Percentiles rank a stretch among this genome's conserved stretches.
Conservation (phyloP, 2,113 vertebrate genomes). For the Muscicapa adusta region DNA sequence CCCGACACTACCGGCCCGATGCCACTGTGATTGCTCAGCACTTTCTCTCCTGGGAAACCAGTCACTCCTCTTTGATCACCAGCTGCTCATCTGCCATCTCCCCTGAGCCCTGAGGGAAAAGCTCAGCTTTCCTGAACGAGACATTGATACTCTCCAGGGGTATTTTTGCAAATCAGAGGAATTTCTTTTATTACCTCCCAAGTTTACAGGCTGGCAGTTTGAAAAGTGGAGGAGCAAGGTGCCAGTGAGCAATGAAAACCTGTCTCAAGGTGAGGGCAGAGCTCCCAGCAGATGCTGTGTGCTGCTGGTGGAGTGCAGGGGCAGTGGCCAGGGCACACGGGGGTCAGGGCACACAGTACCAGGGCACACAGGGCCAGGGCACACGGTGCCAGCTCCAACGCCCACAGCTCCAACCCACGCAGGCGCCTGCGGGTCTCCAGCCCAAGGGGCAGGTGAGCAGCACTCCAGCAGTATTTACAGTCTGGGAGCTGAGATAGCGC, state of each 20-base stretch:
- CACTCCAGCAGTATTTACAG: background rate
- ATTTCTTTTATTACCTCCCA: background rate
- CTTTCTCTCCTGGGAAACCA: background rate
- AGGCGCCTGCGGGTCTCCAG: background rate
- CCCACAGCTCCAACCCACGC: accelerated
- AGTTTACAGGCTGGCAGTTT: background rate
- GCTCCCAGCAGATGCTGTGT: background rate
- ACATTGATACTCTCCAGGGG: background rate
- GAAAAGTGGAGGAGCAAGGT: accelerated
- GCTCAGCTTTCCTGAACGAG: background rate
- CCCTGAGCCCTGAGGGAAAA: background rate
- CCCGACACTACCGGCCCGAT: background rate
- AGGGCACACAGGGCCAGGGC: background rate
- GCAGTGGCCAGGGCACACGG: accelerated
- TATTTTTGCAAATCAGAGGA: background rate
- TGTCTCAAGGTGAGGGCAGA: background rate
- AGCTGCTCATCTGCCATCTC: background rate
- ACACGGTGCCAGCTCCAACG: accelerated
- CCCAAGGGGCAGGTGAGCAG: accelerated
- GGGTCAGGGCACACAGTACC: background rate
- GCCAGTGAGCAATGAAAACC: background rate
- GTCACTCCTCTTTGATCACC: background rate
- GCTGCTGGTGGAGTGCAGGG: background rate
- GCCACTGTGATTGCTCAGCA: background rate
- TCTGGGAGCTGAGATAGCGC: background rate